Evolutionary conservation across 2,797 vertebrate species (phyloP).

Genomic region (Iguana delicatissima): DNA sequence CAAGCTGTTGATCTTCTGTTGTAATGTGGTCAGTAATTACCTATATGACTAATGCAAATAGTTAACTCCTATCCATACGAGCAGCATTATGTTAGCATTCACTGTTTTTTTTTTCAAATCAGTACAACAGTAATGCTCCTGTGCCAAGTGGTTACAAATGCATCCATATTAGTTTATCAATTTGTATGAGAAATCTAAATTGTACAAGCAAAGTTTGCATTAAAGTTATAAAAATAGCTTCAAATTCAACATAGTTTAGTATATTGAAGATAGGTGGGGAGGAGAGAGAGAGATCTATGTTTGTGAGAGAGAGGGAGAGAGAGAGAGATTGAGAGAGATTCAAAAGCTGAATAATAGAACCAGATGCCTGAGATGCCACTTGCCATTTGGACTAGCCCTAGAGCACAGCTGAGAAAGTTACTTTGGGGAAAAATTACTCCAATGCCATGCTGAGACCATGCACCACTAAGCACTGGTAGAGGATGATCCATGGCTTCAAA

Average conservation of each 20-base stretch:
- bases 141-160: not conserved
- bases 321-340: no score
- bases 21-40: not conserved
- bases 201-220: not conserved
- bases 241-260: not conserved
- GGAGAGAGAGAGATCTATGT: no score
- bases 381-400: not conserved
- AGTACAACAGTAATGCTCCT: not conserved
- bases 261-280: no score
- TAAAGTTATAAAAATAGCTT: not conserved
- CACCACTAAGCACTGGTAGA: no score
- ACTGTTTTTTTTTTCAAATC: not conserved
- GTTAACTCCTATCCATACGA: not conserved
- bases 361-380: not conserved
- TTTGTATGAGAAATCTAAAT: not conserved
- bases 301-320: no score
- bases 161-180: not conserved
- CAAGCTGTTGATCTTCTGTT: not conserved
- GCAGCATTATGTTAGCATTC: not conserved
- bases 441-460: no score
- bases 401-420: no score
- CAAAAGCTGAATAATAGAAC: not conserved
- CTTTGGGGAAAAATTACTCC: no score
- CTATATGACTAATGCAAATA: no score
- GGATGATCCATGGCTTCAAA: no score